These are phyloP conservation scores for Monopterus albus DNA, from an alignment of 2,113 vertebrate genomes.

Conservation along the genomic window DNA sequence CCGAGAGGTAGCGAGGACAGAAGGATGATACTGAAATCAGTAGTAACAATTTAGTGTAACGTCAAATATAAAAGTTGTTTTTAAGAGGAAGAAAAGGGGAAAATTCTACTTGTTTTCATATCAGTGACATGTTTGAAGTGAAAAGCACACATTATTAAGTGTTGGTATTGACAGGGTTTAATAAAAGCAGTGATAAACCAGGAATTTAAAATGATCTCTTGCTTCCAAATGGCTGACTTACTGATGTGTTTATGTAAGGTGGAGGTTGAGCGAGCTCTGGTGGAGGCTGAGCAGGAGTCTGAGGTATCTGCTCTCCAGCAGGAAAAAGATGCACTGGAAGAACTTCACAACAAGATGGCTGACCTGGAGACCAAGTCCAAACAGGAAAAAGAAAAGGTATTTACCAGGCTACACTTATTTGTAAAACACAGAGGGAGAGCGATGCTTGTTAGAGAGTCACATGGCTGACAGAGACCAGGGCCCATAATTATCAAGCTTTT, in stretches of 20 bases:
- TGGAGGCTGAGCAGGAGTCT: conserved; percentile 94
- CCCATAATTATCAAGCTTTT: too few relatives aligned
- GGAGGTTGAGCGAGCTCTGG: conserved; percentile 94
- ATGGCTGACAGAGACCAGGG: neutral
- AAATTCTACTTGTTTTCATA: neutral
- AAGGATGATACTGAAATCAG: neutral
- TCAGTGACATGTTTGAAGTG: neutral
- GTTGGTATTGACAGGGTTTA: neutral
- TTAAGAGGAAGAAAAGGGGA: neutral
- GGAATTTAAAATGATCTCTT: neutral
- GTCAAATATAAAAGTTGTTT: neutral
- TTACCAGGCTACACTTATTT: neutral
- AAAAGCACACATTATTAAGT: neutral
- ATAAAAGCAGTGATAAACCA: neutral
- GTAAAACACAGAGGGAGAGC: neutral
- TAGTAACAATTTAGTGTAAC: neutral
- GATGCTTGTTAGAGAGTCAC: neutral
- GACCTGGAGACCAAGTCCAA: conserved; percentile 90
- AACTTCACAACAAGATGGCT: conserved; percentile 90
- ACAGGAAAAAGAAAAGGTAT: conserved; percentile 94
- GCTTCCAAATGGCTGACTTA: too few relatives aligned
- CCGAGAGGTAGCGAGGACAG: conserved; percentile 84
- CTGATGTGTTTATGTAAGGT: conserved; percentile 76
- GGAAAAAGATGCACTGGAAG: conserved; percentile 91
- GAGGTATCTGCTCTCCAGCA: conserved; percentile 91